These are phyloP conservation scores for Hymenochirus boettgeri DNA, from an alignment of 2,113 vertebrate genomes.

Conservation along the genomic window DNA sequence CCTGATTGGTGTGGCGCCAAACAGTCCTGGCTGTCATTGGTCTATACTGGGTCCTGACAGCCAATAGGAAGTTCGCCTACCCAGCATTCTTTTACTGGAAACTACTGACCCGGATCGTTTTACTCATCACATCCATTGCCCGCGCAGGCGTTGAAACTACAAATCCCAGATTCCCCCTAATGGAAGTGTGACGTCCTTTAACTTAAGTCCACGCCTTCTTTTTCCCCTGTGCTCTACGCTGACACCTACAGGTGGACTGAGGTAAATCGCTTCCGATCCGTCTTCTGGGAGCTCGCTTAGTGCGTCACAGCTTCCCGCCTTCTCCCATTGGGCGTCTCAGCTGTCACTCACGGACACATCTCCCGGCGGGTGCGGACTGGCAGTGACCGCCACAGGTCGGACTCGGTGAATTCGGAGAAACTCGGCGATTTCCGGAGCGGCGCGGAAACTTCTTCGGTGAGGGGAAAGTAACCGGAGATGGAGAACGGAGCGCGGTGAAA, in stretches of 20 bases:
- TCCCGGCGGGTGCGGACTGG: constrained; percentile 7
- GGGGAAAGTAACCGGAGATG: neutral
- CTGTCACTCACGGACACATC: constrained; percentile 15
- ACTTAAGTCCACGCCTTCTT: neutral
- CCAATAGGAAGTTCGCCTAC: too few species aligned
- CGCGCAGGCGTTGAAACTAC: too few species aligned
- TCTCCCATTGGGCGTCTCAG: constrained; percentile 1
- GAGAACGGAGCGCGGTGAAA: neutral
- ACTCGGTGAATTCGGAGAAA: constrained; percentile 1
- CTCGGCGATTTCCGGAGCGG: constrained; percentile 51
- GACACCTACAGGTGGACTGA: neutral
- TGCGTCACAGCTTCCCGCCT: constrained; percentile 1
- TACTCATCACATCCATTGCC: too few species aligned
- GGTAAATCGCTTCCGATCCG: neutral
- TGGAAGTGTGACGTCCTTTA: neutral
- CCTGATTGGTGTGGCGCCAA: too few species aligned
- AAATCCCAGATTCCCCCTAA: too few species aligned
- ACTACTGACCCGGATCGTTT: too few species aligned
- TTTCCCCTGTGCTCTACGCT: neutral
- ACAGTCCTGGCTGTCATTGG: too few species aligned
- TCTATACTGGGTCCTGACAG: too few species aligned
- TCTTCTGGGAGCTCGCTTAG: neutral
- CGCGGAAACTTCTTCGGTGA: too few species aligned
- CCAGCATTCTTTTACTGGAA: too few species aligned
- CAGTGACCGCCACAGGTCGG: constrained; percentile 22